Evolutionary conservation across 2,797 vertebrate species (phyloP), one percentile per base, ranked within the genome.

Genomic region (Poeciliopsis presidionis): DNA sequence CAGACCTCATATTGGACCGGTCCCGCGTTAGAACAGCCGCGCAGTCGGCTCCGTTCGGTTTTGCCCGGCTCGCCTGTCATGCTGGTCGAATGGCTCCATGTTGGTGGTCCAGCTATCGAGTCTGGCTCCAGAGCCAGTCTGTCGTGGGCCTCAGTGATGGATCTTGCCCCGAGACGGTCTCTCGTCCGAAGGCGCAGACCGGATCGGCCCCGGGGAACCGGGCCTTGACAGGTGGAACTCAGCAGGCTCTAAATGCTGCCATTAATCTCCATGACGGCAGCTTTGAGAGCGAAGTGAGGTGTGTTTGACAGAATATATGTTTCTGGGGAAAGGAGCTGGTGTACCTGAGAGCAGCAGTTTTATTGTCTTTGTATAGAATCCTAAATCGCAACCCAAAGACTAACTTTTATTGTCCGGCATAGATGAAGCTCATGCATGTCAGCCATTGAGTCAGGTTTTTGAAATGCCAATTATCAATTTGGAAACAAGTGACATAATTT

Each of bases 231-330:
- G 94, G 94, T 95, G 94, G 92, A 91, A 87, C 92, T 94, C 92
- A 93, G 94, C 91, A 80, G 90, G 89, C 89, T 86, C 78, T 95
- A 95, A 95, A 92, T 74, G 91, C 91, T 86, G 91, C 92, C 79
- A 94, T 95, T 94, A 94, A 94, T 95, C 94, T 94, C 91, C 91
- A 92, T 95, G 93, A 82, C 73, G 61, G 84, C 85, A 25, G 86
- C 88, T 82, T 79, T 80, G 86, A 88, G 75, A 87, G 89, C 53
- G 2, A 74, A 51, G 83, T 70, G 53, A 79, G 78, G 87, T 83
- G 84, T 80, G 83, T 89, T 83, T 88, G 90, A 89, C 86, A 84
- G 87, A 59, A 89, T 87, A 91, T 85, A 90, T 90, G 90, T 91
- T 90, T 89, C 86, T 86, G 82, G 86, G 87, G 89, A 53, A 53